These are phyloP conservation scores for Hydrocynus forskahlii DNA, from an alignment of 2,797 vertebrate genomes.

Conservation along the genomic window DNA sequence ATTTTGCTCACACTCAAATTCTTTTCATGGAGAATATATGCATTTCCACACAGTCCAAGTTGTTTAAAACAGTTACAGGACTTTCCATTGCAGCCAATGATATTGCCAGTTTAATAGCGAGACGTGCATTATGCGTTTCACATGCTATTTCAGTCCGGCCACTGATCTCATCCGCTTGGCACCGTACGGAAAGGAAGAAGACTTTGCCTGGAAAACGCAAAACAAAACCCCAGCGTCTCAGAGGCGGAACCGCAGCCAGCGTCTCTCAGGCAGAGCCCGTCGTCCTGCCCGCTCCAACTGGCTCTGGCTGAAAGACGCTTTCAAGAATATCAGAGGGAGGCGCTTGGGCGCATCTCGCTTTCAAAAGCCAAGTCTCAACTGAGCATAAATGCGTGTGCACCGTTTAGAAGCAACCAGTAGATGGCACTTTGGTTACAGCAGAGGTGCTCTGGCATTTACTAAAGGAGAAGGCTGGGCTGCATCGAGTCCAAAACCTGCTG, in stretches of 20 bases:
- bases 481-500: not conserved
- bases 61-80: conserved; percentile 60
- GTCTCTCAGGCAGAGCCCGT: conserved; percentile 67
- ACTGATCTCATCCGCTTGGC: conserved; percentile 79
- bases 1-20: not conserved
- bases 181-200: conserved; percentile 64
- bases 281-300: conserved; percentile 69
- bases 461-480: not conserved
- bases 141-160: conserved; percentile 74
- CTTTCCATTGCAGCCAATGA: conserved; percentile 68
- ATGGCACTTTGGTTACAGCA: conserved; percentile 82
- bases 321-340: conserved; percentile 58
- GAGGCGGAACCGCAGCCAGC: conserved; percentile 73
- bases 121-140: conserved; percentile 74
- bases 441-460: conserved; percentile 21
- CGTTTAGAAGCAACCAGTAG: conserved; percentile 68
- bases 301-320: conserved; percentile 69
- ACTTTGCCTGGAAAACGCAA: conserved; percentile 74
- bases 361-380: conserved; percentile 52
- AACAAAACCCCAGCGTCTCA: conserved; percentile 55
- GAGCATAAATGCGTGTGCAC: conserved; percentile 54
- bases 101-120: conserved; percentile 67
- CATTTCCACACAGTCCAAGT: conserved; percentile 45
- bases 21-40: not conserved
- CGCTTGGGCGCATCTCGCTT: conserved; percentile 65